Evolutionary conservation across 1,140 invertebrate species (phyloP).

Genomic region (Araneus ventricosus): DNA sequence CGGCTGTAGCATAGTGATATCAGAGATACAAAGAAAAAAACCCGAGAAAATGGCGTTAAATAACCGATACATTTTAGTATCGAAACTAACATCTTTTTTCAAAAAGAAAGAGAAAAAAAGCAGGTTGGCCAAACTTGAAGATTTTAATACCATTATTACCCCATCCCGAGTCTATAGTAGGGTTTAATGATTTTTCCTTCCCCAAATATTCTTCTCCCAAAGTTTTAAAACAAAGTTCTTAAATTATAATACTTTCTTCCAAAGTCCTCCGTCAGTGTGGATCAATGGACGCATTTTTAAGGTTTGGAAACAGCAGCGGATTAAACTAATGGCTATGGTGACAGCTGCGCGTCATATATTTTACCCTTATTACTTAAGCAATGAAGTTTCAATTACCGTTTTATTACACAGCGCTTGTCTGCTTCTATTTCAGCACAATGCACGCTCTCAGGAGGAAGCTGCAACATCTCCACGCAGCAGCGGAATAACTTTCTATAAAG

Average conservation of each 20-base stretch:
- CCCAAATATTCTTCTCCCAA: constrained; percentile 40
- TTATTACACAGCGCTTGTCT: constrained; percentile 47
- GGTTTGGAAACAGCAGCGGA: constrained; percentile 21
- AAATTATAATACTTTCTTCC: constrained; percentile 70
- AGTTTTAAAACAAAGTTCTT: constrained; percentile 65
- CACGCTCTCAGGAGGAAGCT: not conserved
- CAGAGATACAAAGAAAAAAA: not conserved
- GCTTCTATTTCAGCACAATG: not conserved
- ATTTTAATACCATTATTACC: constrained; percentile 60
- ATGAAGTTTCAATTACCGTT: constrained; percentile 70
- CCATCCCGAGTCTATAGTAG: constrained; percentile 52
- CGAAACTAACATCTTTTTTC: constrained; percentile 14
- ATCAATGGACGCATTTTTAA: constrained; percentile 67
- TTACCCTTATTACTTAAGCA: constrained; percentile 58
- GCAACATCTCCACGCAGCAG: not conserved
- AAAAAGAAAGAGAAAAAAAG: not conserved
- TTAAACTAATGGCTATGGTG: constrained; percentile 66
- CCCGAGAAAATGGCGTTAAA: not conserved
- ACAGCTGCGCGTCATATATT: constrained; percentile 70
- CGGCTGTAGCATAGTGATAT: not conserved
- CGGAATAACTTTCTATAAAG: constrained; percentile 35
- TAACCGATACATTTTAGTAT: constrained; percentile 13
- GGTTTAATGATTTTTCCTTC: constrained; percentile 63
- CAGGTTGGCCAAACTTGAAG: constrained; percentile 17
- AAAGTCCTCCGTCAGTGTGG: constrained; percentile 33